Base-by-base conservation (phyloP, 2,888 invertebrate genomes). In the Falcaria lacertinaria region DNA sequence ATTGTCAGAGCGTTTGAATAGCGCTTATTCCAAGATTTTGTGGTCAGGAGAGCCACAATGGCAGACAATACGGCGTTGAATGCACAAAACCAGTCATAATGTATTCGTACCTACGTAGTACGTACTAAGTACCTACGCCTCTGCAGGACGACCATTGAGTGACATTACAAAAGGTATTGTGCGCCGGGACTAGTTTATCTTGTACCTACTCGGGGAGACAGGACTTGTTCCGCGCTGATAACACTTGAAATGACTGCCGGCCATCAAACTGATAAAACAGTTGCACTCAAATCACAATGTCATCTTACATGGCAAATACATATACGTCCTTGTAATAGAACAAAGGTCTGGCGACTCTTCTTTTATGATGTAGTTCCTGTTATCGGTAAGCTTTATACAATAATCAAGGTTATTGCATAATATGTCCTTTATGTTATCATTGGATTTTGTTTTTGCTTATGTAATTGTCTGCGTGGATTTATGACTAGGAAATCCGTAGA, bases 111-210 rank as follows among this genome's bases (percentile, higher is more conserved):
- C 62, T 57, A 64, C 62, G 54, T 57, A 52, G 62, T 57, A 64
- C 62, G 54, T 57, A 52, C 47, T 46, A 47, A 43, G 50, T 52
- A 43, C n/a, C n/a, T n/a, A n/a, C 46, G 47, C 57, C 47, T 59
- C 51, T 59, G 58, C 65, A 69, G 73, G 72, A 74, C 70, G 68
- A 45, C 67, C 65, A 74, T 77, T 80, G 73, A 80, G 69, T 65
- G 73, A 65, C 75, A 69, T 75, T 69, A 85, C 84, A 85, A 86
- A 81, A 82, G 84, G 74, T 69, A 85, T 84, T 87, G 87, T 80
- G 63, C 62, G 53, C 58, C 39, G 54, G 64, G 72, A 74, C 79
- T 71, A 78, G 81, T 84, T 83, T 82, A 85, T 82, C 82, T 81
- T 71, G 64, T 70, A 58, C 65, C 65, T 61, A 69, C 76, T 76